Base-by-base conservation (phyloP, 2,113 vertebrate species). In the Myodes glareolus region DNA sequence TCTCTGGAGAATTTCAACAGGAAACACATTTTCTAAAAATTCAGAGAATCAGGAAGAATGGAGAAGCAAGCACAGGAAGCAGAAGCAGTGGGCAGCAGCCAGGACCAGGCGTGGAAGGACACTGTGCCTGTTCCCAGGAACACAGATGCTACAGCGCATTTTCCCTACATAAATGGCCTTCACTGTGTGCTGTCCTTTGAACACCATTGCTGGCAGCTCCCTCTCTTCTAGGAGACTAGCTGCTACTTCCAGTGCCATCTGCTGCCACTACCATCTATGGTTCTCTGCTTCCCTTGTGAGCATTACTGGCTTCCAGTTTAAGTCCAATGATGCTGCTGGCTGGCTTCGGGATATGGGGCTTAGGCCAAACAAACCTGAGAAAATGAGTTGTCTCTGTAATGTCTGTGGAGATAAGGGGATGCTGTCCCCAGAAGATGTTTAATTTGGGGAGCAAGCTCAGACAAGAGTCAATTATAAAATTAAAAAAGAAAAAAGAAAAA, bases 271-370 rank as follows among this genome's bases (percentile, higher is more conserved):
- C 76, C 42, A 50, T 42, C 16, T 91, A 42, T 33, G 55, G 16
- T 11, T 19, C 9, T 61, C 36, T 80, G 16, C 12, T 61, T 14
- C 33, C 82, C 42, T 1, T 45, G 39, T 86, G 73, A 52, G 21
- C 27, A 39, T 29, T 6, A 0, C 29, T 70, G 65, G 33, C 21
- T 80, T 11, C 9, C 0, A 4, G 0, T 39, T 88, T 9, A 42
- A 70, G 27, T 63, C 39, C n/a, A 5, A 0, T 2, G 11, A 13
- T 31, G 13, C 33, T 50, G 4, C 21, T 42, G 63, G n/a, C 36
- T 86, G 67, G 12, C 77, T 80, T 76, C 47, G 58, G 94, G 95
- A 96, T 92, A 95, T 75, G 31, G 84, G 91, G 14, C 23, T 23
- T 61, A 36, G 6, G 23, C 1, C 39, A 92, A 31, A 68, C 17